Evolutionary conservation across 2,113 vertebrate species (phyloP).

Genomic region (Helogale parvula): DNA sequence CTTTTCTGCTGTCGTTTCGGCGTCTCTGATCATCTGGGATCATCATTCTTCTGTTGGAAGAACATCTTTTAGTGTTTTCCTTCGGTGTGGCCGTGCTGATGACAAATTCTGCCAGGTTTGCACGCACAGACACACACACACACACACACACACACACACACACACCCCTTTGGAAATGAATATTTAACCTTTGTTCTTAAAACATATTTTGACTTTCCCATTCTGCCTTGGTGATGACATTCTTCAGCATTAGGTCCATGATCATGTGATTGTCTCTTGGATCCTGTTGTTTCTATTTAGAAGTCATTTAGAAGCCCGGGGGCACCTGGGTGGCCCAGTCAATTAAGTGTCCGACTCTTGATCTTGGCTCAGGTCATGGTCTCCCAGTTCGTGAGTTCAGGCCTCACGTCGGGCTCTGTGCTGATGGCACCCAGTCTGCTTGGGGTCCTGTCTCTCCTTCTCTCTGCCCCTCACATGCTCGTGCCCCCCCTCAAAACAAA

Average conservation of each 20-base stretch:
- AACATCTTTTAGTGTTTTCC: not conserved
- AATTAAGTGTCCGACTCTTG: no score
- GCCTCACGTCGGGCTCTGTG: no score
- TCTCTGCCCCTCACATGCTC: no score
- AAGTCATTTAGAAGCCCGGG: not conserved
- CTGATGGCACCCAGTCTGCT: no score
- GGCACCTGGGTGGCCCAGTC: no score
- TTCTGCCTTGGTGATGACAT: not conserved
- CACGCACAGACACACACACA: no score
- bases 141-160: no score
- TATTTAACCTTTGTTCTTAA: not conserved
- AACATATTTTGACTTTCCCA: not conserved
- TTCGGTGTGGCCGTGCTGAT: not conserved
- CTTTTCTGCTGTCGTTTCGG: not conserved
- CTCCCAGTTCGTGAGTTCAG: no score
- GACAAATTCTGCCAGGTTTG: not conserved
- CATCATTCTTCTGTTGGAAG: not conserved
- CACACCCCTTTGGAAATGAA: not conserved
- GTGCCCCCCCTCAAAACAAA: no score
- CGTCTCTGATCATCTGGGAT: not conserved
- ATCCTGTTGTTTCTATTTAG: not conserved
- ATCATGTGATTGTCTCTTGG: fast-evolving
- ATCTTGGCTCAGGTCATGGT: no score
- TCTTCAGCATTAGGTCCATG: fast-evolving
- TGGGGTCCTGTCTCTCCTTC: no score